Percentiles rank a stretch among this genome's conserved stretches.
These are phyloP conservation scores for Cheilosia vernalis DNA, from an alignment of 2,888 invertebrate genomes.

Conservation along the genomic window DNA sequence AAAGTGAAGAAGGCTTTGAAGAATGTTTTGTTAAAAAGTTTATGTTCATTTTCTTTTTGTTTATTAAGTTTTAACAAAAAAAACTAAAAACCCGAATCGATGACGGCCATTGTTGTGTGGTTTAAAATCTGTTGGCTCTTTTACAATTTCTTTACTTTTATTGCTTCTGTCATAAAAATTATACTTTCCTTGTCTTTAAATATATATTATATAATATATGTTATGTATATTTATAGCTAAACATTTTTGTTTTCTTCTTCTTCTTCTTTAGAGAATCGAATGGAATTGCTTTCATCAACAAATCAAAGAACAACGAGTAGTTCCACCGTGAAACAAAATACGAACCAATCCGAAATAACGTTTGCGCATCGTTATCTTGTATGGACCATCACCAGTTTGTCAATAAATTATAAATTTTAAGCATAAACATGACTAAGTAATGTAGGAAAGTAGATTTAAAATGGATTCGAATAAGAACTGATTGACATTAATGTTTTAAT, in stretches of 20 bases:
- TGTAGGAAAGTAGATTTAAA: conserved; percentile 29
- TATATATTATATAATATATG: conserved; percentile 1
- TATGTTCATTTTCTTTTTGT: background rate
- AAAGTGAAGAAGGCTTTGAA: conserved; percentile 52
- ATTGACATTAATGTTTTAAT: no score
- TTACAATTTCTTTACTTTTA: conserved; percentile 25
- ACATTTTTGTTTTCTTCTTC: background rate
- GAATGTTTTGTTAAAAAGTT: conserved; percentile 40
- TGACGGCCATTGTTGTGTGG: conserved; percentile 65
- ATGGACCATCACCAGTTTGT: conserved; percentile 59
- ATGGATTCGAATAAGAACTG: conserved; percentile 35
- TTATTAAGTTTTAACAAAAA: conserved; percentile 24
- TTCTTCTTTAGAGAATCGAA: conserved; percentile 12
- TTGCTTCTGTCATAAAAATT: conserved; percentile 41
- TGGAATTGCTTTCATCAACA: conserved; percentile 30
- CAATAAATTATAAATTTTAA: conserved; percentile 31
- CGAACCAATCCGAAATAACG: conserved; percentile 14
- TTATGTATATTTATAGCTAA: conserved; percentile 16
- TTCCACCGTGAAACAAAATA: conserved; percentile 2
- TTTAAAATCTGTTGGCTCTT: conserved; percentile 25
- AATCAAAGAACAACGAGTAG: conserved; percentile 11
- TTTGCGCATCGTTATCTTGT: conserved; percentile 18
- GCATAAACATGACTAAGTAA: conserved; percentile 31
- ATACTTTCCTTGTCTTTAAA: conserved; percentile 14
- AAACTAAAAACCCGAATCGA: conserved; percentile 47